A percentile compares a stretch with the other conserved stretches of the same genome.
phyloP scores from a whole-genome alignment of 2,888 invertebrate species.

The Drosophila testacea region DNA sequence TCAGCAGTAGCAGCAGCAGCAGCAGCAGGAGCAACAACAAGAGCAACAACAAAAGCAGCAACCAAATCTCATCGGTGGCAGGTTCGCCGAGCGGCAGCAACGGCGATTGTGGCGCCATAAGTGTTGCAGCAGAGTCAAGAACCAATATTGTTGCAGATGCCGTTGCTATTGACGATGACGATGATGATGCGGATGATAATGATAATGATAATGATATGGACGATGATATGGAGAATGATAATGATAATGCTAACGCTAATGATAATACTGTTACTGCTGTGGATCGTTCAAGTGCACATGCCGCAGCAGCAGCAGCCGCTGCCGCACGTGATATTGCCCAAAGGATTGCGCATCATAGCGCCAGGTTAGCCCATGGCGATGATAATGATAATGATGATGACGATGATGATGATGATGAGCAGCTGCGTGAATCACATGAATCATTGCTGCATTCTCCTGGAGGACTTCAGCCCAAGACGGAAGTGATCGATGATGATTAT shows the following conservation, averaged over 20 bases:
- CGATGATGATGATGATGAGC: conserved; percentile 63
- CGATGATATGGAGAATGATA: conserved; percentile 39
- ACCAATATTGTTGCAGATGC: conserved; percentile 53
- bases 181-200: conserved; percentile 50
- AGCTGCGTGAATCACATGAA: conserved; percentile 47
- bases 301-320: conserved; percentile 55
- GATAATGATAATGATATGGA: conserved; percentile 47
- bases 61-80: conserved; percentile 24
- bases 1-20: conserved; percentile 40
- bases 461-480: conserved; percentile 68
- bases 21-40: conserved; percentile 61
- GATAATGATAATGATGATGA: conserved; percentile 58
- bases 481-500: conserved; percentile 78
- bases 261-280: conserved; percentile 56
- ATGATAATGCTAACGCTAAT: conserved; percentile 37
- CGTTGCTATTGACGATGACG: conserved; percentile 40
- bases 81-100: conserved; percentile 65
- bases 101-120: conserved; percentile 45
- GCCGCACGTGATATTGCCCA: conserved; percentile 69
- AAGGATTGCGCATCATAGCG: conserved; percentile 58
- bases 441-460: conserved; percentile 41
- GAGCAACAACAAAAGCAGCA: conserved; percentile 35
- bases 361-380: conserved; percentile 47
- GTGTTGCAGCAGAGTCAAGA: conserved; percentile 37
- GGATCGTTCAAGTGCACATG: conserved; percentile 41